Evolutionary conservation across 2,888 invertebrate genomes (phyloP).

Genomic region (Epiblema foenella): DNA sequence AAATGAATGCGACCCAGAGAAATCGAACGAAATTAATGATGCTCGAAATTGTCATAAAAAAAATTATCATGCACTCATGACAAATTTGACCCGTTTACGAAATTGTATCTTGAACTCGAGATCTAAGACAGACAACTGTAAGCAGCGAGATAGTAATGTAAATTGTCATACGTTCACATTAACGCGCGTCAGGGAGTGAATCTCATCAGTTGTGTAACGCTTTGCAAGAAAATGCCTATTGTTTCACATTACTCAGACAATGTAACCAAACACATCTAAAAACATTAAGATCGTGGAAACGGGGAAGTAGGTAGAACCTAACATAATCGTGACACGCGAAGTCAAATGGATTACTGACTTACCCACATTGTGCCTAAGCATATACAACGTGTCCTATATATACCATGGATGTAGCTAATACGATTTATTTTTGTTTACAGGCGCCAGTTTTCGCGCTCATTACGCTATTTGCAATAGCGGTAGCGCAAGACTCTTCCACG

Average conservation of each 20-base stretch:
- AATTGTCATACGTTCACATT: conserved; percentile 49
- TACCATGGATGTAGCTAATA: neutral
- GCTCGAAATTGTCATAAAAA: conserved; percentile 27
- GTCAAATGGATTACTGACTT: conserved; percentile 41
- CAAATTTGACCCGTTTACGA: conserved; percentile 49
- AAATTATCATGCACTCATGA: conserved; percentile 44
- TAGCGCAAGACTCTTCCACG: conserved; percentile 66
- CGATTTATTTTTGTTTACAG: conserved; percentile 61
- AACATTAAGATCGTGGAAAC: conserved; percentile 67
- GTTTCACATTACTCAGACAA: conserved; percentile 67
- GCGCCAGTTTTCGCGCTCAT: conserved; percentile 64
- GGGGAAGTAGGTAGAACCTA: conserved; percentile 60
- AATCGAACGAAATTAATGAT: conserved; percentile 39
- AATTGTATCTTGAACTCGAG: conserved; percentile 48
- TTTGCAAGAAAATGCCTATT: conserved; percentile 65
- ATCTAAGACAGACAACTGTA: conserved; percentile 48
- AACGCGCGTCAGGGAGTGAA: conserved; percentile 45
- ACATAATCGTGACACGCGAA: conserved; percentile 52
- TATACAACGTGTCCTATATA: neutral
- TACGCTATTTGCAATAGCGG: conserved; percentile 59
- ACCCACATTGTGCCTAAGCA: conserved; percentile 13
- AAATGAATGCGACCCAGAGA: conserved; percentile 36
- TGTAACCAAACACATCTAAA: conserved; percentile 62
- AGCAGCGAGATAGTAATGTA: conserved; percentile 50
- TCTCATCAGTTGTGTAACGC: conserved; percentile 63